These are phyloP conservation scores for Lutjanus argentimaculatus DNA, from an alignment of 2,797 vertebrate genomes.

Conservation along the genomic window DNA sequence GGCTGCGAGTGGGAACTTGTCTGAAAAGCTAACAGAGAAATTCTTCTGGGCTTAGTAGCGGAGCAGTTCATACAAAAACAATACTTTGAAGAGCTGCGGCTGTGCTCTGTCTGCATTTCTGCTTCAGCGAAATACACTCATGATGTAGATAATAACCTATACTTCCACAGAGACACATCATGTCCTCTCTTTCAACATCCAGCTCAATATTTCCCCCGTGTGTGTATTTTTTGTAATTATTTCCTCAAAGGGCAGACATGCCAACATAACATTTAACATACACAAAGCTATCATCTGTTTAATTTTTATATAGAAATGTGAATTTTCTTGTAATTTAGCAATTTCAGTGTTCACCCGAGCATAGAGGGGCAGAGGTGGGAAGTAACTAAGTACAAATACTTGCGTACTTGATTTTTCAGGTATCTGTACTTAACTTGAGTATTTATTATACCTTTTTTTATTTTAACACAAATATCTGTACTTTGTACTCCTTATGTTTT, in stretches of 20 bases:
- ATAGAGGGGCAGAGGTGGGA: too few species aligned
- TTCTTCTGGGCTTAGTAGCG: conserved; percentile 82
- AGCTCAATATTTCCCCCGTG: not conserved
- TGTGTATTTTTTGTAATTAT: not conserved
- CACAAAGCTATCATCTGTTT: not conserved
- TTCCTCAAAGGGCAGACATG: conserved; percentile 2
- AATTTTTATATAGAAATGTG: not conserved
- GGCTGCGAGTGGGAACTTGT: conserved; percentile 87
- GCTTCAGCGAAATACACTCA: not conserved
- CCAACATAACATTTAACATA: not conserved
- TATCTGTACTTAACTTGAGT: too few species aligned
- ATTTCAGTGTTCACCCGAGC: too few species aligned
- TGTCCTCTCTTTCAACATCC: not conserved
- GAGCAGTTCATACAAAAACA: conserved; percentile 66
- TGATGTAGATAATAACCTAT: not conserved
- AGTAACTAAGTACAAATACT: too few species aligned
- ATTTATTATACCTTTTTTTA: too few species aligned
- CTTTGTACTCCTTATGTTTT: too few species aligned
- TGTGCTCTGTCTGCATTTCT: conserved; percentile 28
- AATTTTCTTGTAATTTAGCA: not conserved
- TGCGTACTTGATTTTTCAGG: too few species aligned
- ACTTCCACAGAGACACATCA: not conserved
- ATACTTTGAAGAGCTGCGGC: conserved; percentile 63
- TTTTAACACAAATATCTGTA: too few species aligned
- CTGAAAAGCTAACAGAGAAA: conserved; percentile 83